phyloP scores from a whole-genome alignment of 2,113 vertebrate species.

The Osmerus mordax region DNA sequence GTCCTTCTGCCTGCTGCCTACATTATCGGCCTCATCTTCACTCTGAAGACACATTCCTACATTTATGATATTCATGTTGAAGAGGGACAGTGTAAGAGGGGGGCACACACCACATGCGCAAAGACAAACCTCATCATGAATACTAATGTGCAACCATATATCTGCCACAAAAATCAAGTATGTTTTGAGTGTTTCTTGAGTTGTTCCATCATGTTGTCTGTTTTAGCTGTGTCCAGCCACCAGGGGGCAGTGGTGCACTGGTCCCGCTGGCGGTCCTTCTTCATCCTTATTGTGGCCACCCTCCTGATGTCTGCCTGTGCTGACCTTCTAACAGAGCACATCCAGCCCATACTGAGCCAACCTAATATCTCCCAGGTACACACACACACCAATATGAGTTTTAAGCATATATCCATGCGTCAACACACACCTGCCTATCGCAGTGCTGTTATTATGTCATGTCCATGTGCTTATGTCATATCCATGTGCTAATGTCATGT shows the following conservation, averaged over 20 bases:
- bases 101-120: neutral
- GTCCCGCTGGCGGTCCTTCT: slow-evolving; percentile 78
- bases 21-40: slow-evolving; percentile 80
- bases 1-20: slow-evolving; percentile 76
- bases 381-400: neutral
- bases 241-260: slow-evolving; percentile 74
- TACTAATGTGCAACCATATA: too few relatives aligned
- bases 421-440: neutral
- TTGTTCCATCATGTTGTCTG: slow-evolving; percentile 4
- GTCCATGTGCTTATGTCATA: too few relatives aligned
- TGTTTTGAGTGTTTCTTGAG: neutral
- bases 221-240: slow-evolving; percentile 50
- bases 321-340: slow-evolving; percentile 81
- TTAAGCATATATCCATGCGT: neutral
- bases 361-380: slow-evolving; percentile 80
- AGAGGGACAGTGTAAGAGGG: slow-evolving; percentile 73
- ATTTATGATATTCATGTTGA: slow-evolving; percentile 80
- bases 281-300: slow-evolving; percentile 83
- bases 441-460: neutral
- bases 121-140: neutral
- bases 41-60: slow-evolving; percentile 83
- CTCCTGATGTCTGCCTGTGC: slow-evolving; percentile 83
- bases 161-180: too few relatives aligned
- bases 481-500: too few relatives aligned
- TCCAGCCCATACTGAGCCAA: slow-evolving; percentile 81